These are phyloP conservation scores for Galagoides demidoff DNA, from an alignment of 2,797 vertebrate genomes.

Conservation along the genomic window DNA sequence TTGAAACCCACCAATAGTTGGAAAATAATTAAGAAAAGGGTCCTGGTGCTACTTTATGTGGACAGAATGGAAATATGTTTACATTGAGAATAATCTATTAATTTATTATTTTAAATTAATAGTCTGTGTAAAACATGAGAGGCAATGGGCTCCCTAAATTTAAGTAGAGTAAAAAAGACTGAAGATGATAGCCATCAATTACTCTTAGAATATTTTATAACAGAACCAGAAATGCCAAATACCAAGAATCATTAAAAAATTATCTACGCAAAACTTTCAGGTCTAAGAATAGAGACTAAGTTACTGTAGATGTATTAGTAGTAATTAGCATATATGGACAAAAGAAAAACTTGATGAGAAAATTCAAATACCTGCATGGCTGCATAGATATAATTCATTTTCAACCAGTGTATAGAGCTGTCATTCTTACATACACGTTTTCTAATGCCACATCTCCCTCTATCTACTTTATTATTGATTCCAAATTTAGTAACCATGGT, in stretches of 20 bases:
- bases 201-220: background rate
- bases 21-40: conserved; percentile 21
- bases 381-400: background rate
- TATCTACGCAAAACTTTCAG: background rate
- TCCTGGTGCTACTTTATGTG: background rate
- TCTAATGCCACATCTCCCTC: background rate
- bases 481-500: background rate
- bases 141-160: background rate
- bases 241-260: background rate
- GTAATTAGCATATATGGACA: background rate
- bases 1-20: conserved; percentile 14
- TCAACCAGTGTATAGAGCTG: background rate
- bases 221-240: background rate
- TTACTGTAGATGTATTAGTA: background rate
- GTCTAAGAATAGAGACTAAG: background rate
- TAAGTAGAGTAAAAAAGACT: background rate
- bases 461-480: background rate
- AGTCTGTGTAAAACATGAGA: background rate
- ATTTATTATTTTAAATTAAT: background rate
- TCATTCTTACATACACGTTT: background rate
- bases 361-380: background rate
- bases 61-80: background rate
- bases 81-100: conserved; percentile 19
- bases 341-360: background rate
- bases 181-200: background rate